Percentiles rank a stretch among this genome's conserved stretches.
Conservation (phyloP, 1,140 invertebrate genomes). For the Diorhabda sublineata region DNA sequence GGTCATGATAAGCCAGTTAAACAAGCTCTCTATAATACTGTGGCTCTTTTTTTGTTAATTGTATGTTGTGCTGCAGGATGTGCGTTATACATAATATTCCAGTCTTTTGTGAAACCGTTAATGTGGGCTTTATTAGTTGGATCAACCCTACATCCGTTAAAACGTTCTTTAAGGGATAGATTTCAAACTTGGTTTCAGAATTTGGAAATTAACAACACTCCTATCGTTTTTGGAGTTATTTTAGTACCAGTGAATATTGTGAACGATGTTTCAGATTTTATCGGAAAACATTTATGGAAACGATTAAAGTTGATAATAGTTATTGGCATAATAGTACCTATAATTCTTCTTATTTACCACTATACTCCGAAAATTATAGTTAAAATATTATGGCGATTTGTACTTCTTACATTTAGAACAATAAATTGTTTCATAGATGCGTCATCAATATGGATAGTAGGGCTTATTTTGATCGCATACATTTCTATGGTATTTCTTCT, state of each 20-base stretch:
- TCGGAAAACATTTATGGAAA: constrained; percentile 61
- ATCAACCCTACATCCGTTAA: constrained; percentile 85
- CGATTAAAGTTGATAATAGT: constrained; percentile 57
- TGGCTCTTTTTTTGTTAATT: constrained; percentile 66
- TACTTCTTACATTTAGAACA: constrained; percentile 24
- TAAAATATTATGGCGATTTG: constrained; percentile 48
- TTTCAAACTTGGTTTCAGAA: constrained; percentile 69
- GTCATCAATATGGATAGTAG: constrained; percentile 35
- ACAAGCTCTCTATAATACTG: constrained; percentile 80
- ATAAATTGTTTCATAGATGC: constrained; percentile 39
- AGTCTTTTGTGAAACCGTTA: constrained; percentile 87
- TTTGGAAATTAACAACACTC: constrained; percentile 57
- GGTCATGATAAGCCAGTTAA: constrained; percentile 76
- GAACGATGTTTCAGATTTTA: constrained; percentile 64
- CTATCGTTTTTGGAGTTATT: constrained; percentile 64
- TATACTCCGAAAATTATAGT: constrained; percentile 55
- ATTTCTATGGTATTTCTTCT: constrained; percentile 51
- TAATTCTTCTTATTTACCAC: constrained; percentile 45
- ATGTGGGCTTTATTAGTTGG: constrained; percentile 92
- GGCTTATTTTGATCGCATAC: constrained; percentile 50
- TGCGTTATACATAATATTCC: constrained; percentile 78
- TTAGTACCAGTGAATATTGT: constrained; percentile 69
- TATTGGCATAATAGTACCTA: constrained; percentile 45
- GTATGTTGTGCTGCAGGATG: constrained; percentile 65
- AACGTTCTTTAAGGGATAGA: constrained; percentile 65